Percentiles rank a stretch among this genome's conserved stretches.
These are phyloP conservation scores for Microctenopoma steveboyesi DNA, from an alignment of 2,797 vertebrate genomes.

Conservation along the genomic window DNA sequence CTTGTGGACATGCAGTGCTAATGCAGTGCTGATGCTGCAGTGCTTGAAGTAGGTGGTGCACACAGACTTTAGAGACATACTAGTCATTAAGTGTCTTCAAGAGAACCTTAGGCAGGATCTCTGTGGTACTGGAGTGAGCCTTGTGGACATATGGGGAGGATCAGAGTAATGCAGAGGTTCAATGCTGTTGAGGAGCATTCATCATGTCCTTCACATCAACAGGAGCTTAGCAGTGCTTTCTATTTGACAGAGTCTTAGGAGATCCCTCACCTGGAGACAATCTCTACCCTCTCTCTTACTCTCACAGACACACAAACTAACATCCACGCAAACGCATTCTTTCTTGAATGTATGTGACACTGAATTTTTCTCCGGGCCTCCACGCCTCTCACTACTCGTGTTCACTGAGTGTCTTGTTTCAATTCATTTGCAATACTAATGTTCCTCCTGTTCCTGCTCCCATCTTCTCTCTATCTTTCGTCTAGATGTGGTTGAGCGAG, in stretches of 20 bases:
- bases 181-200: constrained; percentile 75
- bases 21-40: constrained; percentile 70
- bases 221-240: constrained; percentile 80
- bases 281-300: constrained; percentile 15
- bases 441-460: constrained; percentile 55
- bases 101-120: constrained; percentile 53
- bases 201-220: constrained; percentile 80
- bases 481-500: constrained; percentile 96
- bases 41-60: constrained; percentile 63
- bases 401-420: constrained; percentile 53
- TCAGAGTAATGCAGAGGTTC: constrained; percentile 71
- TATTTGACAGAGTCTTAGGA: constrained; percentile 70
- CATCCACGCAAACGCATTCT: constrained; percentile 28
- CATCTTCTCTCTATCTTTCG: constrained; percentile 42
- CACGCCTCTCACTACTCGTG: constrained; percentile 40
- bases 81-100: constrained; percentile 69
- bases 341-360: constrained; percentile 64
- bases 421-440: constrained; percentile 54
- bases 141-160: constrained; percentile 62
- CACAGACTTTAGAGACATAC: constrained; percentile 73
- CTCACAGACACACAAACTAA: neutral
- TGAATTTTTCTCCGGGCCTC: constrained; percentile 58
- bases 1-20: constrained; percentile 74
- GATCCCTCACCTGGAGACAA: constrained; percentile 53
- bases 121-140: constrained; percentile 62